A percentile compares a stretch with the other conserved stretches of the same genome.
Conservation (phyloP, 2,113 vertebrate genomes). For the Mobula birostris region DNA sequence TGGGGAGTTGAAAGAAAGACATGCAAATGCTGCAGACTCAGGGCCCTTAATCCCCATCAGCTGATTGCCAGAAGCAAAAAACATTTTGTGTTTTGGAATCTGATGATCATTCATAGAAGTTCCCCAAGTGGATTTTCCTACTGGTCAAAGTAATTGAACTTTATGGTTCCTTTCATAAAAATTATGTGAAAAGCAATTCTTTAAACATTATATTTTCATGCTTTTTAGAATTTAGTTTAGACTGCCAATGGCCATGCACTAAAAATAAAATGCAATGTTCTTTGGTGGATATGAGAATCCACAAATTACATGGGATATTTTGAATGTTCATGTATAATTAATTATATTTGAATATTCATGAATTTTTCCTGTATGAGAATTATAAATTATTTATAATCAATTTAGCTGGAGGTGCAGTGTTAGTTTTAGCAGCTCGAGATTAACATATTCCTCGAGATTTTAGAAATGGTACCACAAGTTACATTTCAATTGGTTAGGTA, state of each 20-base stretch:
- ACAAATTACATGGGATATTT: background rate
- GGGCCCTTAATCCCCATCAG: no score
- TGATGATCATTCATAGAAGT: background rate
- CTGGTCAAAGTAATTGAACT: slow-evolving; percentile 14
- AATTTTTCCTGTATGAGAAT: background rate
- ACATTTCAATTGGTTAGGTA: background rate
- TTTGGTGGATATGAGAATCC: background rate
- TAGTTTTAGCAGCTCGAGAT: background rate
- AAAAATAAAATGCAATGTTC: background rate
- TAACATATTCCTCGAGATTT: background rate
- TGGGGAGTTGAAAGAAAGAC: no score
- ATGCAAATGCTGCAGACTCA: no score
- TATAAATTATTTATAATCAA: background rate
- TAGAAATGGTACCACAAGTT: background rate
- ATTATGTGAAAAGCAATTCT: background rate
- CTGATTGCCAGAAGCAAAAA: background rate
- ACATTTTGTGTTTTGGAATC: background rate
- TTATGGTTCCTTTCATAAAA: background rate
- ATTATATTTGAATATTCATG: background rate
- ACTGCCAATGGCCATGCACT: background rate
- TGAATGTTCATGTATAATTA: slow-evolving; percentile 21
- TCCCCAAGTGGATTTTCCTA: background rate
- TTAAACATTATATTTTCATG: background rate
- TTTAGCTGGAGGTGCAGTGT: background rate
- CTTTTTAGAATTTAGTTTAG: background rate